Evolutionary conservation across 2,797 vertebrate species (phyloP).

Genomic region (Rousettus madagascariensis): DNA sequence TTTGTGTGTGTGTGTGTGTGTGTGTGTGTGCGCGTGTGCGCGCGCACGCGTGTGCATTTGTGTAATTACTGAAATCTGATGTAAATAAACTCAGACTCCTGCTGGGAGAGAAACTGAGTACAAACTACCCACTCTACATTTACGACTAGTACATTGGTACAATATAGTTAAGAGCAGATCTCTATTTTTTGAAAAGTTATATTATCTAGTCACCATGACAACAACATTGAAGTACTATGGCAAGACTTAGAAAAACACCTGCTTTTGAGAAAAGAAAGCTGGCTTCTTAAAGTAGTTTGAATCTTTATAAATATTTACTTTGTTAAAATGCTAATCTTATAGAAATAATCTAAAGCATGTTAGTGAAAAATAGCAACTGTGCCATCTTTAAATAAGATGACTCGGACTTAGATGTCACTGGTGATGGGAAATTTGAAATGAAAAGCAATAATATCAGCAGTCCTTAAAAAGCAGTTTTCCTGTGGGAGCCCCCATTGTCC

Average conservation of each 20-base stretch:
- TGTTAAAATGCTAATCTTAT: neutral
- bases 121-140: neutral
- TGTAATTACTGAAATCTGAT: conserved; percentile 36
- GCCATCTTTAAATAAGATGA: neutral
- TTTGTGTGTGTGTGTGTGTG: neutral
- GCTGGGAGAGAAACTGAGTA: neutral
- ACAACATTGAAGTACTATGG: conserved; percentile 26
- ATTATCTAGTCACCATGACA: conserved; percentile 66
- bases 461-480: conserved; percentile 17
- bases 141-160: neutral
- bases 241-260: conserved; percentile 28
- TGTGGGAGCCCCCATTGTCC: conserved; percentile 23
- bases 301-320: conserved; percentile 31
- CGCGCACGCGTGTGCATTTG: neutral
- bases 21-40: neutral
- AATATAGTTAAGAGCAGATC: conserved; percentile 44
- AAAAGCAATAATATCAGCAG: neutral
- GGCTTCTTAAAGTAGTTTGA: conserved; percentile 25
- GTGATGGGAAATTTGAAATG: conserved; percentile 18
- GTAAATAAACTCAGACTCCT: conserved; percentile 44
- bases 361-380: neutral
- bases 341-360: neutral
- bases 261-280: conserved; percentile 1
- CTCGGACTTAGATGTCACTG: neutral
- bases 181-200: conserved; percentile 68